phyloP scores from a whole-genome alignment of 2,797 vertebrate genomes.

The Gorsachius magnificus region DNA sequence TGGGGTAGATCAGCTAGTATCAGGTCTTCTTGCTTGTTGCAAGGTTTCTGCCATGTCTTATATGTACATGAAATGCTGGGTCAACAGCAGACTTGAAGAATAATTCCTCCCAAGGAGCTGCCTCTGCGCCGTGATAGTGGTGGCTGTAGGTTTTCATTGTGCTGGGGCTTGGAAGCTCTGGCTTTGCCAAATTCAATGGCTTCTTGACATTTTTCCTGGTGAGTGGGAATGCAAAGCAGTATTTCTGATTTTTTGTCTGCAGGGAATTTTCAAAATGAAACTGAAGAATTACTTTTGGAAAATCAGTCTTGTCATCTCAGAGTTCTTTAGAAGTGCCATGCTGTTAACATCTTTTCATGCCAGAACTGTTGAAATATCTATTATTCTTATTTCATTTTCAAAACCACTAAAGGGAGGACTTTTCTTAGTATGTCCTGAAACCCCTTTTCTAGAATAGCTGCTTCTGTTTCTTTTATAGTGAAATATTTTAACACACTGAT shows the following conservation, averaged over 20 bases:
- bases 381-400: slow-evolving; percentile 35
- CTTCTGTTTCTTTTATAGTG: neutral
- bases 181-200: neutral
- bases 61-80: neutral
- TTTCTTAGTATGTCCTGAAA: slow-evolving; percentile 13
- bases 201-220: neutral
- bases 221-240: slow-evolving; percentile 4
- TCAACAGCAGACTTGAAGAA: neutral
- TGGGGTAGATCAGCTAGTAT: neutral
- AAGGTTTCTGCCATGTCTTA: neutral
- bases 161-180: neutral
- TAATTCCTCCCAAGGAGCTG: neutral
- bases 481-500: neutral
- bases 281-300: slow-evolving; percentile 28
- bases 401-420: slow-evolving; percentile 16
- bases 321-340: slow-evolving; percentile 17
- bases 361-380: slow-evolving; percentile 37
- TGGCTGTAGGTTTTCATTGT: neutral
- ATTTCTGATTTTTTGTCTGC: slow-evolving; percentile 28
- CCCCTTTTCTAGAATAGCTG: slow-evolving; percentile 4
- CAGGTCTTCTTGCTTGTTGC: neutral
- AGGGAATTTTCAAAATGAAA: slow-evolving; percentile 33
- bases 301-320: slow-evolving; percentile 18
- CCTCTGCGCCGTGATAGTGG: neutral
- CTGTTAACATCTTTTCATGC: slow-evolving; percentile 41